These are phyloP conservation scores for Proisotoma minuta DNA, from an alignment of 2,888 invertebrate species.

Conservation along the genomic window DNA sequence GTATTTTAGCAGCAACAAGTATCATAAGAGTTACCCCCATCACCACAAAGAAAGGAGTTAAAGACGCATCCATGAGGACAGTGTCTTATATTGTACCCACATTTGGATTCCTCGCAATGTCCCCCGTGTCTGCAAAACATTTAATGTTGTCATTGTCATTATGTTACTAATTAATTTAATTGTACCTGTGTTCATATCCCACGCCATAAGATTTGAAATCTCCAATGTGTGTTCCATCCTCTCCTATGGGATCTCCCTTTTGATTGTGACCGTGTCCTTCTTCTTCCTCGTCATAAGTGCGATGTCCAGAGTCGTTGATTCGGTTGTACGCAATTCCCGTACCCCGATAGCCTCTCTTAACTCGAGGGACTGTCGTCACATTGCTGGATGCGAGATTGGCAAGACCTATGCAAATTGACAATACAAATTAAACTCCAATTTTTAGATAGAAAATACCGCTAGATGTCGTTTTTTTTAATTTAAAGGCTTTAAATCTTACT, in stretches of 20 bases:
- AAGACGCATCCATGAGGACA: slow-evolving; percentile 41
- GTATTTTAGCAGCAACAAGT: slow-evolving; percentile 33
- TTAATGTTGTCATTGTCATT: background rate
- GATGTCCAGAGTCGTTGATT: slow-evolving; percentile 7
- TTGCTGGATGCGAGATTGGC: too few species aligned
- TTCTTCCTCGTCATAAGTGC: slow-evolving; percentile 10
- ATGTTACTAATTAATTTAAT: background rate
- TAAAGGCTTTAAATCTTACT: too few species aligned
- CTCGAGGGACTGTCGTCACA: background rate
- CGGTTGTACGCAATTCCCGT: slow-evolving; percentile 9
- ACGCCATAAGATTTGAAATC: slow-evolving; percentile 25
- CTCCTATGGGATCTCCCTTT: slow-evolving; percentile 18
- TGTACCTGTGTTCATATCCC: slow-evolving; percentile 26
- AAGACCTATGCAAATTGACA: too few species aligned
- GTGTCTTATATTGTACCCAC: slow-evolving; percentile 39
- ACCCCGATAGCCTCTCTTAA: background rate
- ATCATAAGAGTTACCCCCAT: slow-evolving; percentile 28
- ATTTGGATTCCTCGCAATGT: slow-evolving; percentile 35
- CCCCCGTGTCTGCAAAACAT: slow-evolving; percentile 13
- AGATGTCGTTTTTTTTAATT: too few species aligned
- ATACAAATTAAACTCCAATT: too few species aligned
- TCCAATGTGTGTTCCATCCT: slow-evolving; percentile 22
- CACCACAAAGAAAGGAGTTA: slow-evolving; percentile 32
- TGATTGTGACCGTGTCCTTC: slow-evolving; percentile 14
- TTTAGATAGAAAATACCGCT: too few species aligned